Evolutionary conservation across 1,140 invertebrate species (phyloP), one percentile per base, ranked within the genome.

Genomic region (Eriocheir sinensis): DNA sequence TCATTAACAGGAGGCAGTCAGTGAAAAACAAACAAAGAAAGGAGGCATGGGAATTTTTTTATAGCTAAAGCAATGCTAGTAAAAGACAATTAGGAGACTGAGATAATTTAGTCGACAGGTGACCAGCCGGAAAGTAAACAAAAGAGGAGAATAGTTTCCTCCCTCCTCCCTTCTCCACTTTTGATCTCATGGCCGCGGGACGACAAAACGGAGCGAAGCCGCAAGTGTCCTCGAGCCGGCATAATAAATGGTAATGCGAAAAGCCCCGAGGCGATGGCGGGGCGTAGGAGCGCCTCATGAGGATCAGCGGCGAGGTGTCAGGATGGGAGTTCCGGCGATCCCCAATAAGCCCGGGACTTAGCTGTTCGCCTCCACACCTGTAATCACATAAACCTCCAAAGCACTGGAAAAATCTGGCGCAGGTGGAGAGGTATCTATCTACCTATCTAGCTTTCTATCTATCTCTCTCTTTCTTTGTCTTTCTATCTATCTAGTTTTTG

Each of bases 311-410:
- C 9, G 36, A 92, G 40, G 72, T 92, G 91, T 92, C 36, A 30
- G 81, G 91, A 92, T 83, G 44, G 83, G 79, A 85, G 91, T 85
- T n/a, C 36, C 36, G 6, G 91, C 3, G 44, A 48, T 92, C 30
- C 80, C 12, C 38, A 3, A 44, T 48, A 92, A 41, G 17, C 53
- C 91, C 80, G 27, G 91, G 79, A 79, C 53, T 92, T 30, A 85
- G 40, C n/a, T 44, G 41, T n/a, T n/a, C 91, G 80, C 81, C 83
- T 9, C 32, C 44, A 44, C 15, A 53, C 79, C 91, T 92, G 80
- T 92, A 92, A 85, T 92, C 91, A 53, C 40, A 9, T 81, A 92
- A 85, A 44, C 36, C 89, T 53, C 88, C 4, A 30, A 36, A 72
- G 60, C 34, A 90, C 32, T 72, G 38, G 27, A 30, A 72, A 48